Evolutionary conservation across 2,797 vertebrate genomes (phyloP), one percentile per base, ranked within the genome.

Genomic region (Moxostoma hubbsi): DNA sequence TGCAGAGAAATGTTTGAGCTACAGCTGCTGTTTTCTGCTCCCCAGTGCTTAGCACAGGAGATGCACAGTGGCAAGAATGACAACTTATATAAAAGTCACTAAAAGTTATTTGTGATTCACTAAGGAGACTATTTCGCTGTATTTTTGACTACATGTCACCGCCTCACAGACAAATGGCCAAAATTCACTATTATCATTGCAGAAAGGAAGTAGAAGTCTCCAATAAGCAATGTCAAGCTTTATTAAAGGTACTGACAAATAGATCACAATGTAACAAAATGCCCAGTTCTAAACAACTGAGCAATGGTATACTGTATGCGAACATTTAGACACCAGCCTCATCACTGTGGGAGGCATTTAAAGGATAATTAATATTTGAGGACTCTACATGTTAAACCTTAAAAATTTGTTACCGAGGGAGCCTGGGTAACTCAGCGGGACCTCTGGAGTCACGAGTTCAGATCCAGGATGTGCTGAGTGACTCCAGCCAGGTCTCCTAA

Each of bases 81-180:
- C 75, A 84, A 66, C 55, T 84, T 75, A 78, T 78, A 75, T 79
- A 79, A 80, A 66, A 81, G 55, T 15, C 15, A 79, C 75, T 49
- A 12, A 24, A 24, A 24, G 2, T 24, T 24, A 24, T 66, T 43
- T 63, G 80, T 47, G 43, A 76, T 69, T 68, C 16, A 12, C 36
- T 13, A 12, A 13, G 50, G 75, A 73, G 51, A 65, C 75, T 78
- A 62, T 50, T 58, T 72, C 43, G 54, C 68, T 15, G 57, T 61
- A 55, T 71, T 71, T 79, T 71, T 72, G 77, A 79, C 59, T 73
- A 73, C n/a, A 10, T 57, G 69, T 73, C 69, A 64, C 53, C n/a
- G 46, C 69, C 46, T 55, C 53, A 36, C 53, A 64, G 46, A 9
- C 53, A 59, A 59, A 78, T 18, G 72, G 18, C 45, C 53, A 59